A percentile compares a stretch with the other conserved stretches of the same genome.
Evolutionary conservation across 2,113 vertebrate species (phyloP).

Genomic region (Bambusicola thoracicus): DNA sequence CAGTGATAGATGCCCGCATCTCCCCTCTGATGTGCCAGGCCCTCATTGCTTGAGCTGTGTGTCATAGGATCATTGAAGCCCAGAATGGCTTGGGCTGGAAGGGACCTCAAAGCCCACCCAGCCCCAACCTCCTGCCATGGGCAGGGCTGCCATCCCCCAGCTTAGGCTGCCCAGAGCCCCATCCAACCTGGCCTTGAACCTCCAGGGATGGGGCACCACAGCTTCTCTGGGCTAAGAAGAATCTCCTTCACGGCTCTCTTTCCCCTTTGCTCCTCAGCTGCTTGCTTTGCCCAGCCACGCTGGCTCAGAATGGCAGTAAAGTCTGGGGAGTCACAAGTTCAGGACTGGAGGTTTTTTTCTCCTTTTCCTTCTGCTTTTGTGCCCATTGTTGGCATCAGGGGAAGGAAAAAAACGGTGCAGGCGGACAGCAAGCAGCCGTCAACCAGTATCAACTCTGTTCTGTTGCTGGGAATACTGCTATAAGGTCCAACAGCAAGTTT

Average conservation of each 20-base stretch:
- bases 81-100: too few species aligned
- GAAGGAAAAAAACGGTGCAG: not conserved
- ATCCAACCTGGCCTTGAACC: too few species aligned
- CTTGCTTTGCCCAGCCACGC: not conserved
- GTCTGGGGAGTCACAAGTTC: not conserved
- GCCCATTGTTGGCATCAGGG: not conserved
- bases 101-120: too few species aligned
- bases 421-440: not conserved
- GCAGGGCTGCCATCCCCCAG: too few species aligned
- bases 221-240: too few species aligned
- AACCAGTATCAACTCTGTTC: not conserved
- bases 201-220: too few species aligned
- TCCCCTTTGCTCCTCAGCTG: not conserved
- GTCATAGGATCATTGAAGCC: too few species aligned
- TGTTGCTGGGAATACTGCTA: not conserved
- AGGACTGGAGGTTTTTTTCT: not conserved
- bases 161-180: too few species aligned
- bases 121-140: too few species aligned
- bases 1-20: not conserved
- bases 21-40: not conserved
- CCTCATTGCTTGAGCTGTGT: accelerated
- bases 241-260: not conserved
- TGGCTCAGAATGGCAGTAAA: not conserved
- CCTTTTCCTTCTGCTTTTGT: not conserved
- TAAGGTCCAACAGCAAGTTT: not conserved